Conservation (phyloP, 2,113 vertebrate species). For the Heterocephalus glaber region DNA sequence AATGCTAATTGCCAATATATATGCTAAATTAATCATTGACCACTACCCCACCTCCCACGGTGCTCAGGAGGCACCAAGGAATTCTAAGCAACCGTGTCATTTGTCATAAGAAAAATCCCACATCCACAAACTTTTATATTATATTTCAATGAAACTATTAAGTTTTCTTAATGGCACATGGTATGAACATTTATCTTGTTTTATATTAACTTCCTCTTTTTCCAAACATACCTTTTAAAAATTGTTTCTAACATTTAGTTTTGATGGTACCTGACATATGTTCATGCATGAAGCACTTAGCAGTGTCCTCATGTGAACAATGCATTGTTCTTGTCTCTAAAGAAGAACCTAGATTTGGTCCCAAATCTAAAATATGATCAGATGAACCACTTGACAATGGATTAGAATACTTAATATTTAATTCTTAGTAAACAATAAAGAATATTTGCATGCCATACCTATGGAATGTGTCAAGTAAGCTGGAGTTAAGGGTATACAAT, state of each 20-base stretch:
- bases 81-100: constrained; percentile 11
- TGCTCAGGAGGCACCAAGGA: background rate
- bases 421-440: background rate
- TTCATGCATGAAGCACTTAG: background rate
- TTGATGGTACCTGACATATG: background rate
- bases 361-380: background rate
- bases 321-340: background rate
- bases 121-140: background rate
- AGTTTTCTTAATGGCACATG: background rate
- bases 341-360: background rate
- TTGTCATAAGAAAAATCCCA: background rate
- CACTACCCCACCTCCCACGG: too few relatives aligned
- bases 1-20: background rate
- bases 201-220: background rate
- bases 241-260: background rate
- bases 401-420: background rate
- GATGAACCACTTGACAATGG: background rate
- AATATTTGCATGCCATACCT: background rate
- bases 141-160: background rate
- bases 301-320: background rate
- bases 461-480: background rate
- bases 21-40: background rate
- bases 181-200: background rate
- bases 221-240: background rate
- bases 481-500: background rate